A percentile compares a stretch with the other conserved stretches of the same genome.
phyloP scores from a whole-genome alignment of 2,888 invertebrate species.

The Bellardia bayeri region DNA sequence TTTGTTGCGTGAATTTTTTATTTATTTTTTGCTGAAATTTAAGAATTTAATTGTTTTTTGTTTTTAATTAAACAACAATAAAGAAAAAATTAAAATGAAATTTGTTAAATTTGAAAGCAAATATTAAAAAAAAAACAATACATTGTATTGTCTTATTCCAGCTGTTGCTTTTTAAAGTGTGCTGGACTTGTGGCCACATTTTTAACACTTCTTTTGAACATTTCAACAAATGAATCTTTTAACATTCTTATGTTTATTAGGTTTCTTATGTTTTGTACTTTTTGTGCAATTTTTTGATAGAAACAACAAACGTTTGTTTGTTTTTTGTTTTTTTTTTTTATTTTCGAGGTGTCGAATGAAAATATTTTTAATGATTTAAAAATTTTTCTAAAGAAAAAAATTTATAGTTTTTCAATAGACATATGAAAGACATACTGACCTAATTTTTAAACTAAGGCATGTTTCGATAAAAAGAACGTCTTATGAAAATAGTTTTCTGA shows the following conservation, averaged over 20 bases:
- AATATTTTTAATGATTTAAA: not conserved
- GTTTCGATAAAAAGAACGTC: too few species aligned
- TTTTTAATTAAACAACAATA: constrained; percentile 2
- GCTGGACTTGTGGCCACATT: constrained; percentile 66
- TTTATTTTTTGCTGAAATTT: not conserved
- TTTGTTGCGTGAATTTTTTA: constrained; percentile 21
- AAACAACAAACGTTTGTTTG: constrained; percentile 13
- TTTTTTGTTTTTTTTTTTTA: constrained; percentile 3
- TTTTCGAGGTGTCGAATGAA: not conserved
- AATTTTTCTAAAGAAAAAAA: not conserved
- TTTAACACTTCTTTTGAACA: constrained; percentile 27
- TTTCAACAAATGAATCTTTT: constrained; percentile 43
- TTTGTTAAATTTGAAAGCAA: not conserved
- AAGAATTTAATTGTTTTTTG: constrained; percentile 21
- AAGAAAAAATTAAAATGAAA: not conserved
- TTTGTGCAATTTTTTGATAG: not conserved
- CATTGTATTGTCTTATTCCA: not conserved
- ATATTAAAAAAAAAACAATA: not conserved
- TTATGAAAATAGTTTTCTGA: too few species aligned
- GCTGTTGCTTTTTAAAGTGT: constrained; percentile 53
- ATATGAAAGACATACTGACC: constrained; percentile 14
- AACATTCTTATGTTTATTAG: constrained; percentile 19
- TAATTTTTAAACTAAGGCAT: not conserved
- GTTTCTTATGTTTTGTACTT: not conserved
- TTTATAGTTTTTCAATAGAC: not conserved